Base-by-base conservation (phyloP, 2,888 invertebrate genomes). In the Tinea semifulvella region DNA sequence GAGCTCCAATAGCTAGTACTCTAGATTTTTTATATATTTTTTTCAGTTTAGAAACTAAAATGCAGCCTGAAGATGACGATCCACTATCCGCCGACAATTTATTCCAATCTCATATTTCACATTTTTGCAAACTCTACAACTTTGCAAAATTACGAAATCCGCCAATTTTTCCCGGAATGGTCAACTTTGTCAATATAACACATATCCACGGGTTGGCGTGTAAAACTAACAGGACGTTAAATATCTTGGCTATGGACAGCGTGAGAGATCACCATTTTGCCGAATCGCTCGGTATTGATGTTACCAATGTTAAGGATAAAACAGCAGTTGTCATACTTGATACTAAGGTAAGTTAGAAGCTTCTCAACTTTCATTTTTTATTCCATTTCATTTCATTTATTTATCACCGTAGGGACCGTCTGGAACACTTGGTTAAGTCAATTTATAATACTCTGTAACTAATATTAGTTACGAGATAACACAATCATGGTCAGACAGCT, bases 291-390 rank as follows among this genome's bases (percentile, higher is more conserved):
- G 92, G 92, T 2, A 82, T 92, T 16, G 86, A 92, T 63, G 68
- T 90, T 22, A 63, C 68, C 8, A 81, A 75, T 31, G 76, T 63
- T 47, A 80, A 70, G 47, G 85, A 89, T 56, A 86, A 82, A 68
- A 89, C 89, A 22, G 84, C 85, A 19, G 85, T 85, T 36, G 83
- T 91, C 44, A 88, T 92, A 56, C 69, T 92, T 51, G 88, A 92
- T 67, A 84, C 85, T 52, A 82, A 85, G 76, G 91, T 91, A 70
- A 69, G n/a, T n/a, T n/a, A n/a, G n/a, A n/a, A n/a, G n/a, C n/a
- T n/a, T n/a, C n/a, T n/a, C n/a, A n/a, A n/a, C n/a, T n/a, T n/a
- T n/a, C n/a, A n/a, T n/a, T n/a, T n/a, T n/a, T n/a, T n/a, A n/a
- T n/a, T n/a, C n/a, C n/a, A n/a, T n/a, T n/a, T n/a, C n/a, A n/a